These are phyloP conservation scores for Temnopleurus reevesii DNA, from an alignment of 53 echinoderm and acorn worm species.

Conservation along the genomic window DNA sequence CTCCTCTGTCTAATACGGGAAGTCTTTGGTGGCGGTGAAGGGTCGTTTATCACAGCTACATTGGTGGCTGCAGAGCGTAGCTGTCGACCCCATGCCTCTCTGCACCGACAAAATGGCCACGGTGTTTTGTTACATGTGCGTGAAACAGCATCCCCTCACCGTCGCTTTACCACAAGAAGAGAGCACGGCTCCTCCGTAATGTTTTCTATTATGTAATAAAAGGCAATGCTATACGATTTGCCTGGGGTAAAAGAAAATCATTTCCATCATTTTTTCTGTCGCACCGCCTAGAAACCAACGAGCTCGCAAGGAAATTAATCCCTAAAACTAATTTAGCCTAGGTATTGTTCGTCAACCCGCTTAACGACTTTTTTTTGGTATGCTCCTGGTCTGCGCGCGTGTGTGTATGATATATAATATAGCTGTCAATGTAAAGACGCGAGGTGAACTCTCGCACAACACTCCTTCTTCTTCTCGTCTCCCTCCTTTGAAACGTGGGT, in stretches of 20 bases:
- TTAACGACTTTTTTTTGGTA: constrained; percentile 57
- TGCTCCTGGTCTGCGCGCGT: constrained; percentile 37
- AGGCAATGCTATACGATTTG: constrained; percentile 60
- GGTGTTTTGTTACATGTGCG: constrained; percentile 50
- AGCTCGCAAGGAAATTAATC: constrained; percentile 58
- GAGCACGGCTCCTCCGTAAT: constrained; percentile 48
- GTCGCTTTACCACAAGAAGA: constrained; percentile 22
- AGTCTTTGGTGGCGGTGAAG: constrained; percentile 28
- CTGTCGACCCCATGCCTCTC: constrained; percentile 11
- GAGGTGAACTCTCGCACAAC: not conserved
- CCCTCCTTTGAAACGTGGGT: constrained; percentile 6
- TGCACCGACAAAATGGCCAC: constrained; percentile 59
- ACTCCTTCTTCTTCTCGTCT: not conserved
- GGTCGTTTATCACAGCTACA: constrained; percentile 54
- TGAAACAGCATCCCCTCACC: constrained; percentile 31
- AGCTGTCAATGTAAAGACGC: constrained; percentile 39
- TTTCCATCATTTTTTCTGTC: constrained; percentile 63
- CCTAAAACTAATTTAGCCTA: constrained; percentile 64
- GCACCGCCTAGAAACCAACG: constrained; percentile 46
- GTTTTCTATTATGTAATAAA: constrained; percentile 65
- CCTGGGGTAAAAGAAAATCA: constrained; percentile 59
- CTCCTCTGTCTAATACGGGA: constrained; percentile 36
- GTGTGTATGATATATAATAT: constrained; percentile 61
- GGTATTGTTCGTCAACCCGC: constrained; percentile 55
- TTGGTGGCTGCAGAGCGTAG: not conserved